Conservation (phyloP, 2,113 vertebrate genomes). For the Caranx ignobilis region DNA sequence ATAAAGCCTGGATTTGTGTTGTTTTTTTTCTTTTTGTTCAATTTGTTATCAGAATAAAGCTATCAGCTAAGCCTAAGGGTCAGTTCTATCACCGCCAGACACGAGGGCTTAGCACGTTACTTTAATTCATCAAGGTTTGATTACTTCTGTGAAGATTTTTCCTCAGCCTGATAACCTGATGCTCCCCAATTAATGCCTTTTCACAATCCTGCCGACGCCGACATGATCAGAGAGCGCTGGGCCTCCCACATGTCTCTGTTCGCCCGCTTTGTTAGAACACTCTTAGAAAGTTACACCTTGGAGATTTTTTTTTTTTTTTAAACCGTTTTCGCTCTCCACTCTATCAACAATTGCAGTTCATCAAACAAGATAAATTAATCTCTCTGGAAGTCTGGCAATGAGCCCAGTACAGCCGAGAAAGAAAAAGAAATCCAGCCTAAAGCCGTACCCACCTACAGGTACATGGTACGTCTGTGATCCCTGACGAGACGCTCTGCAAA, state of each 20-base stretch:
- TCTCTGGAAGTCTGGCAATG: conserved; percentile 49
- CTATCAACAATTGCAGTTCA: conserved; percentile 64
- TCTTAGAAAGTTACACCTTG: conserved; percentile 71
- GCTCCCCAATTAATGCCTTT: conserved; percentile 81
- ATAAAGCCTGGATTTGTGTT: conserved; percentile 77
- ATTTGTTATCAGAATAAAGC: conserved; percentile 72
- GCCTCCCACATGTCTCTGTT: conserved; percentile 56
- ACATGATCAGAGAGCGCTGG: conserved; percentile 69
- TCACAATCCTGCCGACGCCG: conserved; percentile 71
- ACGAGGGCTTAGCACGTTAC: conserved; percentile 77
- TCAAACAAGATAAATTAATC: conserved; percentile 71
- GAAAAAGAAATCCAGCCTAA: conserved; percentile 34
- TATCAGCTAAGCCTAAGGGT: conserved; percentile 75
- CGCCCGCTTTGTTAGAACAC: conserved; percentile 56
- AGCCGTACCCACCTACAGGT: conserved; percentile 26
- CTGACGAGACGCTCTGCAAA: neutral
- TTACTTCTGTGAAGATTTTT: conserved; percentile 84
- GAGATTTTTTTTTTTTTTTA: conserved; percentile 47
- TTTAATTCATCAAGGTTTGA: conserved; percentile 86
- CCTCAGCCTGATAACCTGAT: conserved; percentile 78
- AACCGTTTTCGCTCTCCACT: conserved; percentile 57
- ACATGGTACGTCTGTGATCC: conserved; percentile 1
- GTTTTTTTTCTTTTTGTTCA: conserved; percentile 60
- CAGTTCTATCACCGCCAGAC: conserved; percentile 74
- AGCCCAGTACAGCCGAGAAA: conserved; percentile 44